Percentiles rank a stretch among this genome's conserved stretches.
phyloP scores from a whole-genome alignment of 2,888 invertebrate genomes.

The Alcis repandata region DNA sequence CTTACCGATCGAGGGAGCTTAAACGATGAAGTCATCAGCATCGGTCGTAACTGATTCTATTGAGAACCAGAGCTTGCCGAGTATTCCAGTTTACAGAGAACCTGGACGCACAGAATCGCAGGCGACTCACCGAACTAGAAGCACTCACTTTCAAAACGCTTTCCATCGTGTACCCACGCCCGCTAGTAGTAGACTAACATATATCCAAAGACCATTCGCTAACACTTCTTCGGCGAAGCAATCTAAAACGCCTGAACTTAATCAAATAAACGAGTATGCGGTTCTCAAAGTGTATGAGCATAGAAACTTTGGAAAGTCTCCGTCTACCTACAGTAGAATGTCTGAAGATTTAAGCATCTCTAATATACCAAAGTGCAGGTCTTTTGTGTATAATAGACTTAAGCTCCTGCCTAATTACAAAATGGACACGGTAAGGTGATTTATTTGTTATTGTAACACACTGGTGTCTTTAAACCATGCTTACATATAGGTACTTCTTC shows the following conservation, averaged over 20 bases:
- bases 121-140: not conserved
- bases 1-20: constrained; percentile 35
- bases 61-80: constrained; percentile 62
- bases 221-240: constrained; percentile 35
- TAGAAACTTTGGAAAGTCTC: constrained; percentile 41
- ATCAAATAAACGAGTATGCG: constrained; percentile 45
- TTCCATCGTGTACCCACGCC: constrained; percentile 10
- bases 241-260: constrained; percentile 42
- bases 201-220: constrained; percentile 33
- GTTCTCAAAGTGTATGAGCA: constrained; percentile 47
- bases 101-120: constrained; percentile 7
- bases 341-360: constrained; percentile 40
- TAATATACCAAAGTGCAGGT: constrained; percentile 39
- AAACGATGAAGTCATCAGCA: constrained; percentile 45
- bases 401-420: constrained; percentile 43
- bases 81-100: constrained; percentile 49
- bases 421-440: constrained; percentile 50
- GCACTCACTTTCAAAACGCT: not conserved
- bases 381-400: constrained; percentile 33
- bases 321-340: constrained; percentile 45
- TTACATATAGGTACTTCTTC: too few relatives aligned
- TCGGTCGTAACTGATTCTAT: constrained; percentile 58
- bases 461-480: not conserved
- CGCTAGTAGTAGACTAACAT: constrained; percentile 26
- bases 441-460: not conserved